Evolutionary conservation across 2,113 vertebrate genomes (phyloP), one percentile per base, ranked within the genome.

Genomic region (Dolichotis patagonum): DNA sequence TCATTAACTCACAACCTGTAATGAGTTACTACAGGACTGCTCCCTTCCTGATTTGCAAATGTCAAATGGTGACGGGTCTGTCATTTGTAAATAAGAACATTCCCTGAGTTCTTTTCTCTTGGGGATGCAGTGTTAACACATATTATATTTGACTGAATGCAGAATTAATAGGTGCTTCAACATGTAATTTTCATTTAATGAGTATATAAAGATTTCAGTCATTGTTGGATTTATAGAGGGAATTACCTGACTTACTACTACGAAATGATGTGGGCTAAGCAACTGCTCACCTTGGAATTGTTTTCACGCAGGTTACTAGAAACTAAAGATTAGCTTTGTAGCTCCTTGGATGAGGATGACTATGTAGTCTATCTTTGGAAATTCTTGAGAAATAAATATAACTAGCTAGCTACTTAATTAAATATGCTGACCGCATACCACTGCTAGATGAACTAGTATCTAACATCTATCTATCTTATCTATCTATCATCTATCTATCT

Each of bases 191-290:
- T 54, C 24, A 69, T 91, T 85, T 46, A 62, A n/a, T 85, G 78
- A 89, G 46, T 62, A 35, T 11, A 67, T 41, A 69, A 28, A 83
- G 7, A 63, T 88, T 91, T 95, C 10, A 17, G 30, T 49, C 41
- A 63, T 54, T 65, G 35, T 11, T 52, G 17, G 49, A 46, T 96
- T 95, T 97, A 94, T 86, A 88, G 93, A 88, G 46, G 71, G 91
- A 95, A 93, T 97, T 62, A 69, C 81, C 63, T 35, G n/a, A 12
- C 11, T 77, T 63, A 17, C 73, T 73, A 80, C 22, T 30, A 20
- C 0, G 0, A 62, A 77, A 67, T 32, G 69, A 78, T 0, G 0
- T 58, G 58, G 41, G n/a, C 43, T 46, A 35, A 38, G 38, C 65
- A 92, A 41, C 38, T 62, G 38, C 24, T 89, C 49, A 87, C 49